Evolutionary conservation across 2,797 vertebrate genomes (phyloP), one percentile per base, ranked within the genome.

Genomic region (Hemitrygon akajei): DNA sequence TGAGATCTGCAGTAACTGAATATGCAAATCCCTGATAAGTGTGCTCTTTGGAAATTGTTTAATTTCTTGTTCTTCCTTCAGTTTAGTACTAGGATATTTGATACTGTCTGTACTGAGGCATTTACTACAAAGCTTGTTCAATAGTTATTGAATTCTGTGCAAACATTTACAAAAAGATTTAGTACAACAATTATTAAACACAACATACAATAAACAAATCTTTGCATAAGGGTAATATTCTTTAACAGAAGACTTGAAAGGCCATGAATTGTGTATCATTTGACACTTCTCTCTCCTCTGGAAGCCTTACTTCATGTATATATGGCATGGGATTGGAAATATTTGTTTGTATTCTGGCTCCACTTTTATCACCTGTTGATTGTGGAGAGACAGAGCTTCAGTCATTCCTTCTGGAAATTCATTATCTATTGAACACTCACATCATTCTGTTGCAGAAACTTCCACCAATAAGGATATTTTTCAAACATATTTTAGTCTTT

Each of bases 311-410:
- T 86, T 37, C 27, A 76, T n/a, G 30, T 73, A 37, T 73, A 71
- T 71, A 12, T 73, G 91, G 91, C 22, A 76, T 91, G n/a, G 47
- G 71, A 93, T 93, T 76, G 89, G 89, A 71, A 87, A 94, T 69
- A 87, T 84, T 16, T 86, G 93, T 89, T 94, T 94, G 93, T 77
- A 63, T 87, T 91, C 84, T 76, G 69, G 93, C 93, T 94, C 84
- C 93, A 94, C 69, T 34, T 60, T 75, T 94, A 86, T 94, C 93
- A 77, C 75, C 27, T 71, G 20, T 63, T 34, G 93, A 94, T 94
- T 89, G 47, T 63, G 60, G 66, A 47, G 75, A 91, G 69, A 93
- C 93, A 93, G 27, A 71, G 82, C 84, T 87, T 69, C 18, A 27
- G 89, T 94, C 71, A 76, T 71, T 75, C 76, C 40, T 58, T 76